Evolutionary conservation across 92 coral and sea anemone genomes (phyloP), one percentile per base, ranked within the genome.

Genomic region (Porites cylindrica): DNA sequence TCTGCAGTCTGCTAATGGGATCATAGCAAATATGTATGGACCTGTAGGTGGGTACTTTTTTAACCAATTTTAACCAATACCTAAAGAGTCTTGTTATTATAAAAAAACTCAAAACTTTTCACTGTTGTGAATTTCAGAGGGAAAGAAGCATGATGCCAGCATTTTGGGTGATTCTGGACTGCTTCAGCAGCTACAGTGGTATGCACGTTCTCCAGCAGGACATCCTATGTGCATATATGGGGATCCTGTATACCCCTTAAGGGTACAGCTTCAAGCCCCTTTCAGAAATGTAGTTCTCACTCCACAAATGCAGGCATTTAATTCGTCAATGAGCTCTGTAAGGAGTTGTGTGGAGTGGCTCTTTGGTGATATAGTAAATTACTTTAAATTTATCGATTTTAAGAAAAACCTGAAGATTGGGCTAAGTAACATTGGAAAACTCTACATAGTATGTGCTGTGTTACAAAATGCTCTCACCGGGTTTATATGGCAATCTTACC

Each of bases 381-480:
- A 85, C 58, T 90, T 90, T 68, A 79, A 71, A 78, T 90, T 90
- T 85, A 24, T 90, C 20, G 90, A 90, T 78, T 90, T 65, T 54
- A 85, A 85, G 38, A 85, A 85, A 26, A 77, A 85, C 38, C 32
- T 85, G 29, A 85, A 85, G 63, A 65, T 85, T 77, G 67, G 70
- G 62, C 65, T 80, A 18, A 38, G 84, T 80, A 66, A 43, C 51
- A 67, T 80, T 43, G 84, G 84, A 13, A 80, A 80, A 62, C 65
- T 80, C 19, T 80, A 80, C 84, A 80, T 80, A 54, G 84, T 80
- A 50, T 80, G 84, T 80, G 84, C 84, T 50, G 68, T 80, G 75
- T 66, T 80, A 18, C 64, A 67, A 54, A 80, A 80, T 67, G 75
- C 84, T 62, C 61, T 32, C 54, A 64, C 84, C 24, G 65, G 65